Evolutionary conservation across 30 jellyfish, hydroid and myxozoan species (phyloP), one percentile per base, ranked within the genome.

Genomic region (Pseudorhiza aurosa): DNA sequence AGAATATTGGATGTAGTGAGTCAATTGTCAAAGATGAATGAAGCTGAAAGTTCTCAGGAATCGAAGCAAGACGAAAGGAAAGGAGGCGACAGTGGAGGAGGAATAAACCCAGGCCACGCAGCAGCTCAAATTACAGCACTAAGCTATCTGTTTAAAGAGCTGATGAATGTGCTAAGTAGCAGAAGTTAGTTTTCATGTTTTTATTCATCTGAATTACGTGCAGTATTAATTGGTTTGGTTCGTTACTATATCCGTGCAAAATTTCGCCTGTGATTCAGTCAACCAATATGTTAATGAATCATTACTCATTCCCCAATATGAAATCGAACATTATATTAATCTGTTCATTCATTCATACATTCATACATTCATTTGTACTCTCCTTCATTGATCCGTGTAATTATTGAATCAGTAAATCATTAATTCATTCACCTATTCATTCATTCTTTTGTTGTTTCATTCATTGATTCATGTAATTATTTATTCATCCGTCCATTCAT

Each of bases 71-170:
- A 7, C 8, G 58, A 26, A 22, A 19, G 36, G 11, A 22, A 26
- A 2, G 80, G 80, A 8, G 44, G 44, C 17, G 28, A 4, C 44
- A 27, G 49, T 24, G 27, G 21, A 9, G 65, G 45, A 12, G 86
- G 86, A 8, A 55, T 43, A 24, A 67, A 62, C 8, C 82, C 96
- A 2, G 89, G 79, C 21, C 55, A 57, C 57, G 87, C 85, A n/a
- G 87, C 85, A 26, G 68, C 88, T 2, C 97, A 88, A 25, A 37
- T 88, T 27, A 81, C 95, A 0, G 87, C 93, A 27, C 46, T 88
- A 87, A 88, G 83, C 49, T 88, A 88, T 64, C 42, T 88, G 77
- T 72, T 88, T 73, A 88, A 72, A 45, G 97, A 88, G 74, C 58
- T 88, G 57, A 58, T 47, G 36, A 75, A 26, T 47, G 58, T 87